Conservation (phyloP, 2,797 vertebrate species). For the Toxotes lorentzi region DNA sequence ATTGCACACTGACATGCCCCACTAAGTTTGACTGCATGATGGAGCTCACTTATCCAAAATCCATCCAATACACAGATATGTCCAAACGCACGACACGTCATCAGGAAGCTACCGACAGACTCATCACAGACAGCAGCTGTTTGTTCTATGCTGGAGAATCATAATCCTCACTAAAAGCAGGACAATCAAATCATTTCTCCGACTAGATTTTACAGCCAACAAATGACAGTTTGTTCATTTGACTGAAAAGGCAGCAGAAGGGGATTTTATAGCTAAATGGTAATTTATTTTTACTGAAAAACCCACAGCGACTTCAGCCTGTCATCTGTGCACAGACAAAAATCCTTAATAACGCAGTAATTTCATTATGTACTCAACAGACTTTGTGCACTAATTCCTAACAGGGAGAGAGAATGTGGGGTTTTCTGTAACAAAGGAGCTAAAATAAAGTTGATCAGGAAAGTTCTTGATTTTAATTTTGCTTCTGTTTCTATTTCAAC, state of each 20-base stretch:
- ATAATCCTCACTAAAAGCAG: conserved; percentile 60
- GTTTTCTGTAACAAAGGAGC: conserved; percentile 8
- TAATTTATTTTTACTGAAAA: conserved; percentile 39
- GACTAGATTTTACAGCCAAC: conserved; percentile 53
- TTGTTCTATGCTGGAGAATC: conserved; percentile 48
- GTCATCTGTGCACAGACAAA: conserved; percentile 19
- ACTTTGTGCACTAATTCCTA: not conserved
- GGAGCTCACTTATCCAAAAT: conserved; percentile 68
- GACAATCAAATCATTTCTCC: conserved; percentile 60
- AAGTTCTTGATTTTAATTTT: not conserved
- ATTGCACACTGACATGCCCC: conserved; percentile 66
- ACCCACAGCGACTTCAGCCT: conserved; percentile 7
- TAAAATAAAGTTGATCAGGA: not conserved
- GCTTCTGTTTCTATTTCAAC: not conserved
- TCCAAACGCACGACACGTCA: conserved; percentile 26
- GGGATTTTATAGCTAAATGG: conserved; percentile 57
- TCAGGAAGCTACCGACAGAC: conserved; percentile 25
- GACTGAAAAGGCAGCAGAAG: conserved; percentile 57
- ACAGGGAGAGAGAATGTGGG: not conserved
- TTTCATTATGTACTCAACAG: conserved; percentile 14
- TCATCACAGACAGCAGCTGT: conserved; percentile 61
- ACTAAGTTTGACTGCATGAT: conserved; percentile 62
- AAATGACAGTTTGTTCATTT: conserved; percentile 59
- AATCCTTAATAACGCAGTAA: conserved; percentile 31
- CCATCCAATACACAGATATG: conserved; percentile 51